Percentiles rank a stretch among this genome's conserved stretches.
Evolutionary conservation across 1,140 invertebrate species (phyloP).

Genomic region (Agrypnia vestita): DNA sequence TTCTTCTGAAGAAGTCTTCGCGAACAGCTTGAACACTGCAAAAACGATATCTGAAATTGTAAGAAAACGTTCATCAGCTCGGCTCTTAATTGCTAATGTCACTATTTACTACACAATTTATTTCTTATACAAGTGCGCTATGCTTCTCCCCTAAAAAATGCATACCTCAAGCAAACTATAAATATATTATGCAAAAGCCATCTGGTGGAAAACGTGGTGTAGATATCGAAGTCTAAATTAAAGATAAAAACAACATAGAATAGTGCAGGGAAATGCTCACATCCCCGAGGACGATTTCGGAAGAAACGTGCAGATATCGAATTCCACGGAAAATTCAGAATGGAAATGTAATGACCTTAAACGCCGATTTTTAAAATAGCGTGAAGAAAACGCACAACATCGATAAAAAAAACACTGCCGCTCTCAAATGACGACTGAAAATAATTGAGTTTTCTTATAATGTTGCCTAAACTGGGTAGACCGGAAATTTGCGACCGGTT

Average conservation of each 20-base stretch:
- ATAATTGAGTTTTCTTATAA: constrained; percentile 66
- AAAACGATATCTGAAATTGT: constrained; percentile 68
- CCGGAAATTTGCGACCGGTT: background rate
- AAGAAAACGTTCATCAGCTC: constrained; percentile 55
- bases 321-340: constrained; percentile 63
- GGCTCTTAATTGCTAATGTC: background rate
- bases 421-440: constrained; percentile 71
- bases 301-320: constrained; percentile 65
- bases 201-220: constrained; percentile 50
- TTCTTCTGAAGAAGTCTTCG: constrained; percentile 66
- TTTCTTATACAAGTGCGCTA: no score
- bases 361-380: constrained; percentile 64
- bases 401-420: constrained; percentile 66
- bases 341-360: constrained; percentile 59
- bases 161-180: constrained; percentile 2
- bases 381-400: constrained; percentile 68
- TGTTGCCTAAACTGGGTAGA: constrained; percentile 1
- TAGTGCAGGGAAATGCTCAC: constrained; percentile 37
- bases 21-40: constrained; percentile 63
- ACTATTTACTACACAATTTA: no score
- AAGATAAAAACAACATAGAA: constrained; percentile 23
- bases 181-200: constrained; percentile 56
- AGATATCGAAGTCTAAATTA: constrained; percentile 20
- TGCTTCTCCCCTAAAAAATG: background rate
- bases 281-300: constrained; percentile 67